A percentile compares a stretch with the other conserved stretches of the same genome.
Conservation (phyloP, 1,140 invertebrate genomes). For the Panagrolaimus sp. region DNA sequence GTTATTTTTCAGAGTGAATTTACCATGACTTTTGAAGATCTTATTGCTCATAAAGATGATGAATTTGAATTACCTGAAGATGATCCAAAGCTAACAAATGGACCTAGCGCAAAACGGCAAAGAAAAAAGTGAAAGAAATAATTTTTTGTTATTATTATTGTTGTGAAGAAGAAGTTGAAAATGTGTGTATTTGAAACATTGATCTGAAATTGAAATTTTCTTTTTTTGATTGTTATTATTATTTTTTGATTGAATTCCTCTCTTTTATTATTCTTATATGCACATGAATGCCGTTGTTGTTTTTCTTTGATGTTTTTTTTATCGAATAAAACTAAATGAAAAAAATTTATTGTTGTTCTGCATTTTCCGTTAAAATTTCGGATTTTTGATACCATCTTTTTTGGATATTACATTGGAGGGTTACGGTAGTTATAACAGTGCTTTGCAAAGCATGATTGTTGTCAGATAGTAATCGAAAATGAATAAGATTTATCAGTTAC, state of each 20-base stretch:
- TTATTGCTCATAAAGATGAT: slow-evolving; percentile 34
- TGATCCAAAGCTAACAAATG: background rate
- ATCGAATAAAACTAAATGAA: no score
- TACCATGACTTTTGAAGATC: slow-evolving; percentile 28
- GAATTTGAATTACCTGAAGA: background rate
- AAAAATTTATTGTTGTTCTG: no score
- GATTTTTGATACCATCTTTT: no score
- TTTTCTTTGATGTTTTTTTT: background rate
- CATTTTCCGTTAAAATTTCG: no score
- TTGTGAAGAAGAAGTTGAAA: no score
- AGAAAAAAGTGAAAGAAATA: background rate
- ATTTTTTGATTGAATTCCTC: no score
- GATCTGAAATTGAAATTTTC: background rate
- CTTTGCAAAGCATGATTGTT: no score
- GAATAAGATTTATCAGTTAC: no score
- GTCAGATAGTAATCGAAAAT: no score
- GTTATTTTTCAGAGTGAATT: slow-evolving; percentile 49
- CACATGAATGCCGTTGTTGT: background rate
- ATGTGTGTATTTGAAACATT: background rate
- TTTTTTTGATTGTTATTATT: background rate
- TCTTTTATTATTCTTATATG: no score
- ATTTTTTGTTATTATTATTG: background rate
- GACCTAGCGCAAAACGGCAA: background rate
- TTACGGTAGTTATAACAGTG: no score
- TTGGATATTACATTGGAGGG: background rate